Evolutionary conservation across 1,140 invertebrate genomes (phyloP).

Genomic region (Prorops nasuta): DNA sequence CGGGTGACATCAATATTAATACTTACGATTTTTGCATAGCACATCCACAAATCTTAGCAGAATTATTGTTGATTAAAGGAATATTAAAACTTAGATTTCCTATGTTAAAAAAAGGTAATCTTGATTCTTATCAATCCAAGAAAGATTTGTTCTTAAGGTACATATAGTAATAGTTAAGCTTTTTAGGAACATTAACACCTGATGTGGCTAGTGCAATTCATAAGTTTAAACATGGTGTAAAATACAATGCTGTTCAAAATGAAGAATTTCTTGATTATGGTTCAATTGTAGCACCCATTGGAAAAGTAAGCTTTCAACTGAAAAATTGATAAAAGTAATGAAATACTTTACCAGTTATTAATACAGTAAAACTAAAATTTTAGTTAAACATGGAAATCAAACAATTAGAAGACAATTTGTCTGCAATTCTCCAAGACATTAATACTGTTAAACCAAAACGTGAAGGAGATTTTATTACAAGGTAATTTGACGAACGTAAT

Average conservation of each 20-base stretch:
- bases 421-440: conserved; percentile 63
- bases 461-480: conserved; percentile 66
- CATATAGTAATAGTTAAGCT: conserved; percentile 3
- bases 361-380: conserved; percentile 32
- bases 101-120: conserved; percentile 59
- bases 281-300: conserved; percentile 63
- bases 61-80: conserved; percentile 70
- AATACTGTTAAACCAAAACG: conserved; percentile 62
- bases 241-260: conserved; percentile 65
- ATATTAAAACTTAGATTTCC: conserved; percentile 77
- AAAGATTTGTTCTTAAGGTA: not conserved
- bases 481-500: conserved; percentile 45
- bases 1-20: conserved; percentile 64
- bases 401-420: conserved; percentile 72
- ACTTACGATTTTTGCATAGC: conserved; percentile 75
- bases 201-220: conserved; percentile 63
- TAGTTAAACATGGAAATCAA: conserved; percentile 70
- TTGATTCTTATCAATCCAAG: no score
- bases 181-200: conserved; percentile 62
- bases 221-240: conserved; percentile 67
- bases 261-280: conserved; percentile 70
- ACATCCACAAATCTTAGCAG: conserved; percentile 75
- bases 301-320: conserved; percentile 61
- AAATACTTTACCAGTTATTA: not conserved
- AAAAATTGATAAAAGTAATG: no score